These are phyloP conservation scores for Nycteola revayana DNA, from an alignment of 2,888 invertebrate genomes.

Conservation along the genomic window DNA sequence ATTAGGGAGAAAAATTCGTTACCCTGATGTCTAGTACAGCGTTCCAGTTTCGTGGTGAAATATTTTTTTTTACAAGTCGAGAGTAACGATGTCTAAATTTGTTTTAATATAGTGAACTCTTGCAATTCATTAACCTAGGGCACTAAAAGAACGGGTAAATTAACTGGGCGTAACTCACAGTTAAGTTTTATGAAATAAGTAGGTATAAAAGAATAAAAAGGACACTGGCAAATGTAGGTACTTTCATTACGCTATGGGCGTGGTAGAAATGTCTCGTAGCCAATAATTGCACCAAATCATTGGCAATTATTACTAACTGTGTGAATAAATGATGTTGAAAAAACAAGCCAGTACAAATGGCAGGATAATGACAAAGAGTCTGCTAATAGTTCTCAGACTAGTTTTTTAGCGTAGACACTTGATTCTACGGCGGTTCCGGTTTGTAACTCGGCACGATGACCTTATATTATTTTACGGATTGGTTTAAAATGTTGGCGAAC, in stretches of 20 bases:
- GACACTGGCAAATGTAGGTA: too few relatives aligned
- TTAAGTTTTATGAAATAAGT: too few relatives aligned
- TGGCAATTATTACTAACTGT: too few relatives aligned
- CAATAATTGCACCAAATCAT: too few relatives aligned
- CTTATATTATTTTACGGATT: conserved; percentile 66
- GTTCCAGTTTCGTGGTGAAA: conserved; percentile 55
- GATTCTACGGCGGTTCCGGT: conserved; percentile 75
- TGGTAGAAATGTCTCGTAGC: too few relatives aligned
- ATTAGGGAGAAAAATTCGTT: conserved; percentile 80
- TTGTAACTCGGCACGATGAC: conserved; percentile 77
- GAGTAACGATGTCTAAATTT: conserved; percentile 2
- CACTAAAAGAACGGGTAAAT: too few relatives aligned
- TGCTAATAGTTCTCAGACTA: conserved; percentile 57
- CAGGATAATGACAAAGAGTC: conserved; percentile 40
- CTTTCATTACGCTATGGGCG: too few relatives aligned
- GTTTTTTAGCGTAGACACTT: conserved; percentile 66
- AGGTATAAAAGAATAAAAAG: too few relatives aligned
- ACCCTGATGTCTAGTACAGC: conserved; percentile 58
- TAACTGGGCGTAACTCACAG: too few relatives aligned
- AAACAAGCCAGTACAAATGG: conserved; percentile 15
- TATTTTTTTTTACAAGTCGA: conserved; percentile 40
- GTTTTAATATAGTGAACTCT: too few relatives aligned
- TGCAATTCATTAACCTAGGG: too few relatives aligned
- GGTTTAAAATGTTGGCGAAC: conserved; percentile 30
- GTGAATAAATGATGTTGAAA: too few relatives aligned